Conservation (phyloP, 1,140 invertebrate species). For the Magallana ariakensis region DNA sequence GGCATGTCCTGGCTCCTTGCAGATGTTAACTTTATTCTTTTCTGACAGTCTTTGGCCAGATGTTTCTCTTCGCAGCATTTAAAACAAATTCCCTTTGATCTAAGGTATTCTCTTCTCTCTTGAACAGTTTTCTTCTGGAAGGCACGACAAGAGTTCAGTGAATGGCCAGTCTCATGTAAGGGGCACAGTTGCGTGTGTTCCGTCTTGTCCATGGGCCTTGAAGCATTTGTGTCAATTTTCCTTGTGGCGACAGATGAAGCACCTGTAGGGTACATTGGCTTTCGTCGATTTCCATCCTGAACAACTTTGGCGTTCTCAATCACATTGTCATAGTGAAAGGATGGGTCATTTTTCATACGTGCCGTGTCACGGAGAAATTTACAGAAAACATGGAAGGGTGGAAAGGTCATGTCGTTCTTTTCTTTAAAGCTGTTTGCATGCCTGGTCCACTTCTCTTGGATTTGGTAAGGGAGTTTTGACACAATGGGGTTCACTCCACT, state of each 20-base stretch:
- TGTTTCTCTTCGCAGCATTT: constrained; percentile 43
- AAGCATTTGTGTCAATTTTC: too few relatives aligned
- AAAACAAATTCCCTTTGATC: constrained; percentile 46
- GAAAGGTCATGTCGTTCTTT: constrained; percentile 36
- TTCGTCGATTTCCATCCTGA: too few relatives aligned
- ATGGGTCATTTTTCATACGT: constrained; percentile 43
- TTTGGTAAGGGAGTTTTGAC: constrained; percentile 48
- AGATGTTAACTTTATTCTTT: constrained; percentile 12
- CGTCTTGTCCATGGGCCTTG: neutral
- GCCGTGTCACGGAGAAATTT: constrained; percentile 36
- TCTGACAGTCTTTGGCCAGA: constrained; percentile 38
- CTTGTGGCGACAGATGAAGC: too few relatives aligned
- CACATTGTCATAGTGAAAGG: constrained; percentile 22
- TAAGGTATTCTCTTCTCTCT: constrained; percentile 40
- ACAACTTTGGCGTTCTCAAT: too few relatives aligned
- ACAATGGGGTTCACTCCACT: constrained; percentile 57
- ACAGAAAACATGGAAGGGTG: constrained; percentile 49
- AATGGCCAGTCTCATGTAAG: constrained; percentile 33
- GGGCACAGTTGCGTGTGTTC: constrained; percentile 18
- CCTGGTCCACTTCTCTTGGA: constrained; percentile 60
- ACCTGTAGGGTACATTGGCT: too few relatives aligned
- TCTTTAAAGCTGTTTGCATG: constrained; percentile 48
- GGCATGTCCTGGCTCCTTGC: constrained; percentile 39
- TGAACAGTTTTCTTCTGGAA: constrained; percentile 47
- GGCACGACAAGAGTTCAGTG: constrained; percentile 44